Evolutionary conservation across 2,113 vertebrate species (phyloP).

Genomic region (Condylura cristata): DNA sequence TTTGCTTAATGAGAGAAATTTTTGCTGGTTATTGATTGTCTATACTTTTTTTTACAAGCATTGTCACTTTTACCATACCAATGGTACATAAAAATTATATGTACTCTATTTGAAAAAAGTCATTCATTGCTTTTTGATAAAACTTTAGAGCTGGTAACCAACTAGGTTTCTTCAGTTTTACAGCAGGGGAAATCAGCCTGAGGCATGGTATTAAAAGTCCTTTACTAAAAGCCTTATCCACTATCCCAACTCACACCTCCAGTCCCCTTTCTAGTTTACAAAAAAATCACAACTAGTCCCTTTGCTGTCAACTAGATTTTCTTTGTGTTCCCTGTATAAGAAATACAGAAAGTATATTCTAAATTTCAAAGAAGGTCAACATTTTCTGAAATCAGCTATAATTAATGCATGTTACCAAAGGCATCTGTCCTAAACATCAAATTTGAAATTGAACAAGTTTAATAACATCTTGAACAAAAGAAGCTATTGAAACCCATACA

Average conservation of each 20-base stretch:
- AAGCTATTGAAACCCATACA: neutral
- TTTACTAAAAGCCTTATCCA: neutral
- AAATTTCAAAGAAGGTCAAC: neutral
- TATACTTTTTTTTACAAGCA: neutral
- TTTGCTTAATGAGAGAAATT: neutral
- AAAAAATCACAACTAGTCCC: neutral
- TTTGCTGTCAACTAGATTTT: neutral
- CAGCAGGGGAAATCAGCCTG: neutral
- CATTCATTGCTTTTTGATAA: neutral
- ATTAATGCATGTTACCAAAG: neutral
- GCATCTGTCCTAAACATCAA: neutral
- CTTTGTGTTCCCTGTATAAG: constrained; percentile 34
- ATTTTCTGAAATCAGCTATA: neutral
- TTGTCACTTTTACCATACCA: neutral
- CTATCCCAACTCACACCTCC: neutral
- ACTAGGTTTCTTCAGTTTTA: neutral
- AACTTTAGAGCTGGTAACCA: neutral
- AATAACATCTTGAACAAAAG: constrained; percentile 5
- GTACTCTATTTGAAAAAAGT: neutral
- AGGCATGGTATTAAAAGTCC: neutral
- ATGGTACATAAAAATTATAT: neutral
- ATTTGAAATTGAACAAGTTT: neutral
- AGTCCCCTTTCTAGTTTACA: neutral
- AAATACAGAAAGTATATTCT: neutral
- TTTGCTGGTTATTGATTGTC: neutral